Base-by-base conservation (phyloP, 2,888 invertebrate genomes). In the Lycocerus yunnanus region DNA sequence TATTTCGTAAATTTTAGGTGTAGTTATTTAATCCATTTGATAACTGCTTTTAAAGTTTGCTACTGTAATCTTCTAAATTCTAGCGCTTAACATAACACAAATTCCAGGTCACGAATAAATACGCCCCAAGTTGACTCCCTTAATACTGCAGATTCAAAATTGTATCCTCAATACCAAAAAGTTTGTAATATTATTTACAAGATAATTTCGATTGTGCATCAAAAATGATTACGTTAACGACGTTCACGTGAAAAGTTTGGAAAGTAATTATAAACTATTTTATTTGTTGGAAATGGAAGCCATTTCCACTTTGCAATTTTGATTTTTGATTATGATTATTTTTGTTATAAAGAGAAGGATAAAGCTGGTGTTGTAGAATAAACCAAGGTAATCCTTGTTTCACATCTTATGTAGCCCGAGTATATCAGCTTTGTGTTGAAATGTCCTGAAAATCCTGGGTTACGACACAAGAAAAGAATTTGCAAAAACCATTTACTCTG, bases 371-470 rank as follows among this genome's bases (percentile, higher is more conserved):
- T 61, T 69, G 69, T 66, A 61, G 69, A 75, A 75, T 72, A 72
- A 75, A 71, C 74, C 58, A 58, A 69, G 75, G 69, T 75, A 75
- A 75, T 75, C 72, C 72, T 58, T 71, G 71, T 71, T 74, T 71
- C 74, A 74, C 74, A 71, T 74, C 69, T 71, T 69, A 67, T 75
- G 69, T 69, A 72, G 61, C 61, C 20, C 5, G 20, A 63, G 69
- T 72, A 75, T 75, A 75, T 75, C 75, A 75, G 75, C 75, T 72
- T 73, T 72, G 72, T 72, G 75, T 67, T 72, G 75, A 75, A 74
- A 72, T 66, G 72, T 72, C 66, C 66, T 65, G 61, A 66, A 75
- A 75, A 75, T 75, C 75, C 72, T 58, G 67, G 72, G 75, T 75
- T 72, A 75, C 75, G 72, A 75, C 75, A 75, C 72, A 75, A 67